Evolutionary conservation across 2,113 vertebrate species (phyloP).

Genomic region (Gyps fulvus): DNA sequence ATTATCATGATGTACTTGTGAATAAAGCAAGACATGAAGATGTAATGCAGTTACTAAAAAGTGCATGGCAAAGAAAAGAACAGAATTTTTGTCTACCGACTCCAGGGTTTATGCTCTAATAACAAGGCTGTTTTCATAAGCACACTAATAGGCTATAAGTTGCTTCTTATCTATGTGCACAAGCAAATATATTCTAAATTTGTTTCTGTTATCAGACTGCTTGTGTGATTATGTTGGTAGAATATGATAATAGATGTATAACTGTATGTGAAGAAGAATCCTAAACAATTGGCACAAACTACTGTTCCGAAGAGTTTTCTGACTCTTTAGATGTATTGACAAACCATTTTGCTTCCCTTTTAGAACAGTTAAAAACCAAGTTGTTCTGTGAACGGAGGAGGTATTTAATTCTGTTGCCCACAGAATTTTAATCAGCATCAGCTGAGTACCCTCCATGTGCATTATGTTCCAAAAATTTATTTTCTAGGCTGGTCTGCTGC

Average conservation of each 20-base stretch:
- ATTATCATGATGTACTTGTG: neutral
- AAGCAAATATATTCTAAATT: neutral
- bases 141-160: neutral
- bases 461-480: neutral
- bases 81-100: neutral
- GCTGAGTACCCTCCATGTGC: neutral
- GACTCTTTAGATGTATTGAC: neutral
- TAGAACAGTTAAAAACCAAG: neutral
- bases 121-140: neutral
- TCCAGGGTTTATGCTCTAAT: neutral
- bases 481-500: neutral
- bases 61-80: neutral
- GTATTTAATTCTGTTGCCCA: neutral
- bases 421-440: neutral
- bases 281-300: neutral
- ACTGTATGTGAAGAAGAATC: neutral
- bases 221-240: neutral
- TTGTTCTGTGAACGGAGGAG: neutral
- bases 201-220: neutral
- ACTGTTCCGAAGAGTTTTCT: neutral
- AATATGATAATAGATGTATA: neutral
- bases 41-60: neutral
- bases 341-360: neutral
- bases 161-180: neutral
- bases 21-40: neutral